Base-by-base conservation (phyloP, 2,888 invertebrate species). In the Stenodema calcarata region DNA sequence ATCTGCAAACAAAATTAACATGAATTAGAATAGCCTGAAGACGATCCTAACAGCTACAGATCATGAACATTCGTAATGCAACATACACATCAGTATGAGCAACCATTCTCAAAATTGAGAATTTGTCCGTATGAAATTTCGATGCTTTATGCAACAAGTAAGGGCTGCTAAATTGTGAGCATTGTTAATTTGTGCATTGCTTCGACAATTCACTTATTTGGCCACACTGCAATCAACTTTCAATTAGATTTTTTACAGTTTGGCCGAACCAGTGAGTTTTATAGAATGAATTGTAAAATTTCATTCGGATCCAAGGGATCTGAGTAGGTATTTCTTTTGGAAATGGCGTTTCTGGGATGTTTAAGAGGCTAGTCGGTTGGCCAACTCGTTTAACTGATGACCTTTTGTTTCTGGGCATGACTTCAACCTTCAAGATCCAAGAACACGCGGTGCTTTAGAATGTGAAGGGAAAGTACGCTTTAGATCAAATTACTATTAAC, bases 1-100 rank as follows among this genome's bases (percentile, higher is more conserved):
- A 88, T 88, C 89, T 89, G 88, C 18, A 88, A 88, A 81, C 87
- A 41, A 76, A 69, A 82, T 79, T 16, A 82, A 62, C 23, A 23
- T 62, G 62, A 0, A 7, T 28, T 14, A 4, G 9, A 18, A 70
- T 54, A 23, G n/a, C n/a, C 9, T 23, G 54, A 23, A 18, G n/a
- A 54, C n/a, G 4, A 54, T 6, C 54, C n/a, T 6, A 54, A 54
- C 3, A 54, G 11, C 23, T 6, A 23, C 3, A 6, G 3, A 23
- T 4, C 9, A 54, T 4, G 9, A 6, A 54, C 4, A n/a, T n/a
- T 6, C 9, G 7, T 2, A 35, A 4, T 35, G 35, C 35, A 35
- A 35, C 35, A 2, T 35, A 35, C 35, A 7, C 35, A 35, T 35
- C 35, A 35, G 7, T 35, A 35, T 2, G 7, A 35, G 35, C 2